These are phyloP conservation scores for Halcyon senegalensis DNA, from an alignment of 2,113 vertebrate species.

Conservation along the genomic window DNA sequence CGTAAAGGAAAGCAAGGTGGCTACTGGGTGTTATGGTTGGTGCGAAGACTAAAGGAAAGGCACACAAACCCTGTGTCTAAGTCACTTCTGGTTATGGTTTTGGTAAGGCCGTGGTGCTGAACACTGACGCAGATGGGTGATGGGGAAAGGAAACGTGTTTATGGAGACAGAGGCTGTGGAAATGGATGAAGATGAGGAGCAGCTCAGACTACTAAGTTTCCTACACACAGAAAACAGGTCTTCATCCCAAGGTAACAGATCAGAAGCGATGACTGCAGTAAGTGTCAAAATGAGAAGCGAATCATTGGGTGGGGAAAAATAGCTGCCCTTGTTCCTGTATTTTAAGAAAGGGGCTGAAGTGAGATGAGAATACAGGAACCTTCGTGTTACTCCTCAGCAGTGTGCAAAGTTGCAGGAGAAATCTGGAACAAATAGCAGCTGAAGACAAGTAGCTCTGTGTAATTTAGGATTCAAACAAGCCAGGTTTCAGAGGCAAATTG, in stretches of 20 bases:
- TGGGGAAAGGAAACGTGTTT: neutral
- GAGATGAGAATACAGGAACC: neutral
- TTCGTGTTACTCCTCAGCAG: neutral
- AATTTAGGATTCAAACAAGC: neutral
- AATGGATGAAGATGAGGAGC: neutral
- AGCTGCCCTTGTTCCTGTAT: neutral
- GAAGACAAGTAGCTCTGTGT: neutral
- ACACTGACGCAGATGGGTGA: fast-evolving
- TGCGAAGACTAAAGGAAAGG: neutral
- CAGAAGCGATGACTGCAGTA: neutral
- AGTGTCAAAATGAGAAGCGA: neutral
- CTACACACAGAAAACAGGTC: neutral
- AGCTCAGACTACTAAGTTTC: neutral
- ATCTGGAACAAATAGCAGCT: neutral
- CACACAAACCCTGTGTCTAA: too few species aligned
- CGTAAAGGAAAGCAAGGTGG: neutral
- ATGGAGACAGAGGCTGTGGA: neutral
- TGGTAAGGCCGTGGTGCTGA: neutral
- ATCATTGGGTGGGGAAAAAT: too few species aligned
- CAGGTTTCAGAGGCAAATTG: neutral
- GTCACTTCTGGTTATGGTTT: too few species aligned
- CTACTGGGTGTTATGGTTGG: fast-evolving
- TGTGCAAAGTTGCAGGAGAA: neutral
- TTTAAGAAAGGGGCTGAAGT: neutral
- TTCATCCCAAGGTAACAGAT: neutral